A percentile compares a stretch with the other conserved stretches of the same genome.
phyloP scores from a whole-genome alignment of 2,797 vertebrate genomes.

The Poecile montanus region DNA sequence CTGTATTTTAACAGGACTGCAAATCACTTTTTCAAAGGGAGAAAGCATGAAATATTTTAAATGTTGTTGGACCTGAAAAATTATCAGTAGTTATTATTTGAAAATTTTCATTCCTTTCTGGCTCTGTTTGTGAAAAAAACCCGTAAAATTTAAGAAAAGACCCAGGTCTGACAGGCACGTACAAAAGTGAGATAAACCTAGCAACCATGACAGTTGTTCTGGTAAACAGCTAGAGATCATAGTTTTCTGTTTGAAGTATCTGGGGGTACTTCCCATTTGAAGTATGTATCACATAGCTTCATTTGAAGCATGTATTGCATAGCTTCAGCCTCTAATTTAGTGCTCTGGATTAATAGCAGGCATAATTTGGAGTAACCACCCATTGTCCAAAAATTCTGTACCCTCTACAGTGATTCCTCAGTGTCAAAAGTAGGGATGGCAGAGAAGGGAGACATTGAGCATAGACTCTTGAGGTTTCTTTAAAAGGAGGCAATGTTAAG shows the following conservation, averaged over 20 bases:
- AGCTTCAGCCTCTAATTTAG: background rate
- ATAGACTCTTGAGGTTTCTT: background rate
- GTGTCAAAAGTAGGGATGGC: background rate
- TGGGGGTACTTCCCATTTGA: background rate
- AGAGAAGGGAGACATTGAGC: background rate
- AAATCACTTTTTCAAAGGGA: background rate
- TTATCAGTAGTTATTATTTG: background rate
- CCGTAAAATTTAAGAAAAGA: background rate
- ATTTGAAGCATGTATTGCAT: no score
- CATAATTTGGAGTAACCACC: background rate
- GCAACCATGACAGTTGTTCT: background rate
- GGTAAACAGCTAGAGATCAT: background rate
- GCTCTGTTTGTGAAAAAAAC: background rate
- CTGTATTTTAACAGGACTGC: background rate
- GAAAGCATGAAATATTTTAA: background rate
- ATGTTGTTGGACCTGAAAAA: background rate
- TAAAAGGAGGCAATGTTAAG: background rate
- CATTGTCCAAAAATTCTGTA: background rate
- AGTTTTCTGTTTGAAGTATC: background rate
- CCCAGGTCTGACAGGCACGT: rapidly evolving
- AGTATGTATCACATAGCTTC: background rate
- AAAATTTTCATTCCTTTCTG: background rate
- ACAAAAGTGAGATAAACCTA: background rate
- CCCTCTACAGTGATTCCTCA: background rate
- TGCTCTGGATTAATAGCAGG: background rate